phyloP scores from a whole-genome alignment of 1,140 invertebrate species.

The Platyscapa corneri region DNA sequence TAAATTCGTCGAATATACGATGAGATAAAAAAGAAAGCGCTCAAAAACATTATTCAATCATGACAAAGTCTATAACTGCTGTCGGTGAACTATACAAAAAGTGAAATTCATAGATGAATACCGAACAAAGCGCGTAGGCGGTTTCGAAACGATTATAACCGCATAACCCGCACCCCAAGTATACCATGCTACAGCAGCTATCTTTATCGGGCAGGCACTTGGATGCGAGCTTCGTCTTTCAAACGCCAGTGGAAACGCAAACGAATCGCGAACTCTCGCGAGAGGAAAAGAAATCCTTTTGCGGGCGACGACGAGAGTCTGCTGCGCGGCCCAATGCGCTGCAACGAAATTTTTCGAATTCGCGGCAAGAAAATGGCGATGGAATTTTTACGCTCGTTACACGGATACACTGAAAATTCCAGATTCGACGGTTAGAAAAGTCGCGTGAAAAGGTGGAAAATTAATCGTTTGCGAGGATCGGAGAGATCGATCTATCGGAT shows the following conservation, averaged over 20 bases:
- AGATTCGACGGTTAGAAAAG: neutral
- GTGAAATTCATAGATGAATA: constrained; percentile 44
- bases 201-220: constrained; percentile 1
- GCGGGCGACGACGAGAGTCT: neutral
- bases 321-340: too few relatives aligned
- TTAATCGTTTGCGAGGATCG: neutral
- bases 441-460: neutral
- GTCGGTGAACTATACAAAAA: constrained; percentile 24
- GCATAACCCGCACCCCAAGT: neutral
- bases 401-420: neutral
- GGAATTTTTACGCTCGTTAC: neutral
- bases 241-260: neutral
- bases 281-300: neutral
- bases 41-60: constrained; percentile 26
- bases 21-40: constrained; percentile 8
- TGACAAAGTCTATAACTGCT: constrained; percentile 2
- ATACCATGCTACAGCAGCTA: neutral
- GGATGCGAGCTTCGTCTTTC: neutral
- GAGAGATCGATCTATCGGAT: neutral
- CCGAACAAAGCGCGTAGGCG: constrained; percentile 35
- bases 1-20: neutral
- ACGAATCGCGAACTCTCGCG: neutral
- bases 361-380: neutral
- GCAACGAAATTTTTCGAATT: neutral
- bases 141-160: constrained; percentile 13